Evolutionary conservation across 2,113 vertebrate genomes (phyloP).

Genomic region (Oxyura jamaicensis): DNA sequence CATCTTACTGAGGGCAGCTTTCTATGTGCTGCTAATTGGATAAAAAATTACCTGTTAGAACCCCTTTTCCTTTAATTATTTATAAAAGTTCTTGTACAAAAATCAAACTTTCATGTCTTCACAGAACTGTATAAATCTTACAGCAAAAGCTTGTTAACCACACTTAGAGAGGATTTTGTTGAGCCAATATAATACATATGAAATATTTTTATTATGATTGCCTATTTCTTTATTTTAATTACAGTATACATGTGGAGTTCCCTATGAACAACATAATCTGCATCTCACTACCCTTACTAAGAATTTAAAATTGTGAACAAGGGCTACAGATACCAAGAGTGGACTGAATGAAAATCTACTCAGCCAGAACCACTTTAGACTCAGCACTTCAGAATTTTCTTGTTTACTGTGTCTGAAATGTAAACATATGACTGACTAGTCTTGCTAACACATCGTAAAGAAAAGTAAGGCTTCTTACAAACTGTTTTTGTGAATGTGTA

Average conservation of each 20-base stretch:
- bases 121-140: slow-evolving; percentile 1
- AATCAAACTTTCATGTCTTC: slow-evolving; percentile 4
- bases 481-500: neutral
- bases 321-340: neutral
- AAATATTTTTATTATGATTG: neutral
- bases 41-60: slow-evolving; percentile 48
- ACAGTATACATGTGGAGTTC: neutral
- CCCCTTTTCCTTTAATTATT: neutral
- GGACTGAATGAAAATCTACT: neutral
- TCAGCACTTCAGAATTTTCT: neutral
- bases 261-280: neutral
- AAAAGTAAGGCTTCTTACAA: slow-evolving; percentile 1
- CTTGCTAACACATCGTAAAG: neutral
- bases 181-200: neutral
- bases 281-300: neutral
- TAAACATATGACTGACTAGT: neutral
- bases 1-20: neutral
- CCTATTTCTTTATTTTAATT: slow-evolving; percentile 23
- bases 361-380: neutral
- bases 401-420: slow-evolving; percentile 4
- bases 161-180: neutral
- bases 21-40: slow-evolving; percentile 18
- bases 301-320: neutral
- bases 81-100: slow-evolving; percentile 11
- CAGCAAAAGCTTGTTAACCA: slow-evolving; percentile 13